A percentile compares a stretch with the other conserved stretches of the same genome.
Evolutionary conservation across 2,888 invertebrate genomes (phyloP).

Genomic region (Tribolium freemani): DNA sequence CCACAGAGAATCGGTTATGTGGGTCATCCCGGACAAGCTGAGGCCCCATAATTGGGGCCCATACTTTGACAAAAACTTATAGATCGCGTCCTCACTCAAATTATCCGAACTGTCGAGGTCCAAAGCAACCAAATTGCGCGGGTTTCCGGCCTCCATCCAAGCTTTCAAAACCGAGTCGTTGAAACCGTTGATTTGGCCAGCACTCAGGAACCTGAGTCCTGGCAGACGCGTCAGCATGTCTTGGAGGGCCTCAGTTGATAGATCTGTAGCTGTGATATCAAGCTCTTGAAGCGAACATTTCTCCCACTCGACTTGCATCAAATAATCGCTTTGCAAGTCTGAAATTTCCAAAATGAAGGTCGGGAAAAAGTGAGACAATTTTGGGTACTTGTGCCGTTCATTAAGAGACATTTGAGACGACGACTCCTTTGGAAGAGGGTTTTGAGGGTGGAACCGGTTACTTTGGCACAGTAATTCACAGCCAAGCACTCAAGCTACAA

Average conservation of each 20-base stretch:
- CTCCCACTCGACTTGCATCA: slow-evolving; percentile 99
- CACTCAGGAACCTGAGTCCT: slow-evolving; percentile 89
- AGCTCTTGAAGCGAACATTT: slow-evolving; percentile 90
- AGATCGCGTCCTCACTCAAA: slow-evolving; percentile 91
- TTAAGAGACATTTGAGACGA: slow-evolving; percentile 90
- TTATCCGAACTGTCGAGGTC: slow-evolving; percentile 97
- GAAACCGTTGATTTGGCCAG: slow-evolving; percentile 98
- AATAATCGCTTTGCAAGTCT: slow-evolving; percentile 92
- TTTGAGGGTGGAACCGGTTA: slow-evolving; percentile 96
- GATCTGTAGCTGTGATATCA: slow-evolving; percentile 97
- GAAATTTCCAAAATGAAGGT: slow-evolving; percentile 26
- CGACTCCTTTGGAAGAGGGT: slow-evolving; percentile 93
- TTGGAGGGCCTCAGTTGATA: slow-evolving; percentile 93
- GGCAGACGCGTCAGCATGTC: slow-evolving; percentile 93
- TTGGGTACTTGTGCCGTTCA: slow-evolving; percentile 94
- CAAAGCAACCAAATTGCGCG: slow-evolving; percentile 79
- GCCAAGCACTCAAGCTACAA: slow-evolving; percentile 93
- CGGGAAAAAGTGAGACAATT: neutral
- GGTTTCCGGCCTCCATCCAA: slow-evolving; percentile 90
- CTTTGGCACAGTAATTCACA: slow-evolving; percentile 97
- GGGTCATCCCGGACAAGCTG: slow-evolving; percentile 94
- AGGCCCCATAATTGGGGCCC: slow-evolving; percentile 92
- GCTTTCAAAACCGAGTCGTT: slow-evolving; percentile 94
- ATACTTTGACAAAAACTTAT: slow-evolving; percentile 91
- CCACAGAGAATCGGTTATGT: slow-evolving; percentile 98